phyloP scores from a whole-genome alignment of 2,888 invertebrate genomes.

The Ferdinandea cuprea region DNA sequence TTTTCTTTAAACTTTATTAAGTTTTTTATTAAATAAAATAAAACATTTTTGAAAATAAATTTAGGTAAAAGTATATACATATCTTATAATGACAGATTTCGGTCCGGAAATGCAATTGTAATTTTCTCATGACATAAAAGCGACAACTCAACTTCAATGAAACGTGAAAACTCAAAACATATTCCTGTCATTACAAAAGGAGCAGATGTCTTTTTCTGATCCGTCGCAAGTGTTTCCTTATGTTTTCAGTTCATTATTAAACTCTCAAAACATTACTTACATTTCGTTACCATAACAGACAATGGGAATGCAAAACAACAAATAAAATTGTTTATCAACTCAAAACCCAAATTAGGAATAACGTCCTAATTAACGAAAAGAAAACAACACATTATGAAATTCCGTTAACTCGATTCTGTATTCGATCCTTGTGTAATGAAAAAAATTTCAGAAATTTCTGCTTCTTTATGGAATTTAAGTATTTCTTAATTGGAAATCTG shows the following conservation, averaged over 20 bases:
- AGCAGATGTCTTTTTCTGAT: too few species aligned
- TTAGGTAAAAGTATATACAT: too few species aligned
- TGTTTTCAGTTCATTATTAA: neutral
- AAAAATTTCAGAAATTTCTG: slow-evolving; percentile 45
- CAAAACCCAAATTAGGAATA: slow-evolving; percentile 64
- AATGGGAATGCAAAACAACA: slow-evolving; percentile 35
- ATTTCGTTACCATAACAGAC: slow-evolving; percentile 13
- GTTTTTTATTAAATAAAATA: too few species aligned
- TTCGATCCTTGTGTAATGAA: slow-evolving; percentile 62
- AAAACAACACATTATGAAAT: slow-evolving; percentile 56
- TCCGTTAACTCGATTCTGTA: slow-evolving; percentile 31
- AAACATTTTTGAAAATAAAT: too few species aligned
- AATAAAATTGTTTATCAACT: slow-evolving; percentile 37
- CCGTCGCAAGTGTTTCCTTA: slow-evolving; percentile 4
- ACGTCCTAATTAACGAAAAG: slow-evolving; percentile 71
- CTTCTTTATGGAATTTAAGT: neutral
- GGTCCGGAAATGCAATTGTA: too few species aligned
- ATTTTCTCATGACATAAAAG: too few species aligned
- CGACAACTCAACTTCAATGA: too few species aligned
- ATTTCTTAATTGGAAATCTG: slow-evolving; percentile 56
- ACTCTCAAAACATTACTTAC: slow-evolving; percentile 10
- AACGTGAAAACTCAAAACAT: too few species aligned
- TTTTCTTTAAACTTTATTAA: too few species aligned
- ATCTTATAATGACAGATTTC: too few species aligned
- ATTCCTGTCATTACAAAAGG: too few species aligned